phyloP scores from a whole-genome alignment of 64 coral and sea anemone genomes.

The Exaiptasia diaphana region DNA sequence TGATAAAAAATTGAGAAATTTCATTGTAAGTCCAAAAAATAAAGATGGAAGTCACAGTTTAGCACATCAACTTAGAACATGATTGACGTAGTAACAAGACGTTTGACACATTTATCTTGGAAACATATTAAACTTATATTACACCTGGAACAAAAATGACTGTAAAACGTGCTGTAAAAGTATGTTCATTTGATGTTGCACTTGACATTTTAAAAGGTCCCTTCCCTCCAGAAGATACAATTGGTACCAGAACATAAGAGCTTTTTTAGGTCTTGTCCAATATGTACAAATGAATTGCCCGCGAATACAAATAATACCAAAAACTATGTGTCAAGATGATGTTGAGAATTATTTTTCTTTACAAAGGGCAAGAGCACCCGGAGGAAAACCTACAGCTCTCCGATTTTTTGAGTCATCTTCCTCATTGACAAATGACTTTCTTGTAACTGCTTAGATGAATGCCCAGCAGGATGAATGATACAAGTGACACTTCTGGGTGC shows the following conservation, averaged over 20 bases:
- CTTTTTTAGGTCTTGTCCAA: constrained; percentile 34
- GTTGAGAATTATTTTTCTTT: constrained; percentile 53
- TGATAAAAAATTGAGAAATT: constrained; percentile 50
- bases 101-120: no score
- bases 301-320: constrained; percentile 28
- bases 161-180: constrained; percentile 27
- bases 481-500: constrained; percentile 13
- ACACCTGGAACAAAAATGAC: constrained; percentile 37
- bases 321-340: constrained; percentile 63
- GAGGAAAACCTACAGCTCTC: constrained; percentile 28
- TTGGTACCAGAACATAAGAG: constrained; percentile 24
- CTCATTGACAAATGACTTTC: not conserved
- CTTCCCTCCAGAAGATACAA: constrained; percentile 22
- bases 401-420: constrained; percentile 45
- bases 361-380: constrained; percentile 30
- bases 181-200: constrained; percentile 46
- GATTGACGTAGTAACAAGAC: no score
- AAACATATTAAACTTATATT: constrained; percentile 21
- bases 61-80: no score
- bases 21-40: no score
- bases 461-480: no score
- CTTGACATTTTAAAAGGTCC: constrained; percentile 25
- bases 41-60: no score
- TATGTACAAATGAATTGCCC: constrained; percentile 44
- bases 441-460: constrained; percentile 30